A percentile compares a stretch with the other conserved stretches of the same genome.
Conservation (phyloP, 1,140 invertebrate species). For the Zaprionus nigranus region DNA sequence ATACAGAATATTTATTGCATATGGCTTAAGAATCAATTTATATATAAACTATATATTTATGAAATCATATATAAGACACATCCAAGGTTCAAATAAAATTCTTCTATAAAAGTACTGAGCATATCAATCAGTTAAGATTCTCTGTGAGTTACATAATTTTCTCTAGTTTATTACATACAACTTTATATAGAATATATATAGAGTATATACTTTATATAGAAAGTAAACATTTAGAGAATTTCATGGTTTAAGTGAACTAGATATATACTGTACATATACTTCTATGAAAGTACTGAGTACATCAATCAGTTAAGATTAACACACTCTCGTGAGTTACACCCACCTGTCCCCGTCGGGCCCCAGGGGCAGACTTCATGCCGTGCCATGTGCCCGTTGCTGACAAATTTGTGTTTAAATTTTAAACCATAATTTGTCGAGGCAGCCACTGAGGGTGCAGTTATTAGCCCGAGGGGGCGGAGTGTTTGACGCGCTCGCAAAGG, state of each 20-base stretch:
- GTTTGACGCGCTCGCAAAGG: constrained; percentile 31
- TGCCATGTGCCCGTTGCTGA: constrained; percentile 30
- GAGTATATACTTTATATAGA: too few relatives aligned
- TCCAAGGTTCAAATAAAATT: neutral
- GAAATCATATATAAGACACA: too few relatives aligned
- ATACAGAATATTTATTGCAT: too few relatives aligned
- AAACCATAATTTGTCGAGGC: constrained; percentile 62
- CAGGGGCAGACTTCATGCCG: constrained; percentile 26
- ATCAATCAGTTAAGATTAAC: constrained; percentile 4
- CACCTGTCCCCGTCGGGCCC: neutral
- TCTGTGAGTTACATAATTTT: neutral
- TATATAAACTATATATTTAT: too few relatives aligned
- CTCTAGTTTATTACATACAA: too few relatives aligned
- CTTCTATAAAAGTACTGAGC: neutral
- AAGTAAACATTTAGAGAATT: too few relatives aligned
- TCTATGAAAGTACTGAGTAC: neutral
- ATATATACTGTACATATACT: too few relatives aligned
- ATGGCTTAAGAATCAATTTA: too few relatives aligned
- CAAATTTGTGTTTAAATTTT: constrained; percentile 64
- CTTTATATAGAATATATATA: too few relatives aligned
- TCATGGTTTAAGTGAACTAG: too few relatives aligned
- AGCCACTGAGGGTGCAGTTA: constrained; percentile 48
- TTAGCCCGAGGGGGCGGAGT: constrained; percentile 48
- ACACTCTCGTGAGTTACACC: neutral
- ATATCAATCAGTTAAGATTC: constrained; percentile 6